A percentile compares a stretch with the other conserved stretches of the same genome.
Evolutionary conservation across 2,113 vertebrate species (phyloP).

Genomic region (Varanus komodoensis): DNA sequence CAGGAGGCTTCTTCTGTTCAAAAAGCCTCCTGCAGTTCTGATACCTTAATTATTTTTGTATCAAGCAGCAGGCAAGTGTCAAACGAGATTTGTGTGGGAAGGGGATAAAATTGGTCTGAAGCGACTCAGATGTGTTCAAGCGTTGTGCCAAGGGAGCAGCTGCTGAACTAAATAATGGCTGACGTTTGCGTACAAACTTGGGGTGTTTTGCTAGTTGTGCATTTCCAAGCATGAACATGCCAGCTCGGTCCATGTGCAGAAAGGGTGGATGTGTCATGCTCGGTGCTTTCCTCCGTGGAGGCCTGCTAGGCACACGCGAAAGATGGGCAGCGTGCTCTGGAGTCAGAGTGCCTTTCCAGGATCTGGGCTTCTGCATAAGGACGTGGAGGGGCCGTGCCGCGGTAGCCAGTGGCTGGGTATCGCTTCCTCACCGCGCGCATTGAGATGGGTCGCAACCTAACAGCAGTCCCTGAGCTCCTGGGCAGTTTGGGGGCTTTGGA

Average conservation of each 20-base stretch:
- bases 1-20: neutral
- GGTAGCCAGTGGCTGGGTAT: neutral
- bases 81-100: neutral
- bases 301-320: neutral
- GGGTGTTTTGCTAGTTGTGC: neutral
- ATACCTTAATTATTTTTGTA: neutral
- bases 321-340: neutral
- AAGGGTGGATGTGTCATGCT: neutral
- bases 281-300: neutral
- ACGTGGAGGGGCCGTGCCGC: neutral
- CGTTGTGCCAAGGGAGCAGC: neutral
- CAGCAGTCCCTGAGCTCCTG: no score
- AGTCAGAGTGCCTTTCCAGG: neutral
- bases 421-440: neutral
- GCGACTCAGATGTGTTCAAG: neutral
- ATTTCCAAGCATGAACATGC: rapidly evolving
- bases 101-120: neutral
- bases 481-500: no score
- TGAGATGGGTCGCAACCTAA: no score
- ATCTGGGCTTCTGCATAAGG: neutral
- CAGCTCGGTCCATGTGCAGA: neutral
- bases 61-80: neutral
- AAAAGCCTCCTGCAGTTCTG: slow-evolving; percentile 9
- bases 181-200: neutral
- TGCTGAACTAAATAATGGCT: neutral